phyloP scores from a whole-genome alignment of 2,888 invertebrate species.

The Drosophila tanythrix region DNA sequence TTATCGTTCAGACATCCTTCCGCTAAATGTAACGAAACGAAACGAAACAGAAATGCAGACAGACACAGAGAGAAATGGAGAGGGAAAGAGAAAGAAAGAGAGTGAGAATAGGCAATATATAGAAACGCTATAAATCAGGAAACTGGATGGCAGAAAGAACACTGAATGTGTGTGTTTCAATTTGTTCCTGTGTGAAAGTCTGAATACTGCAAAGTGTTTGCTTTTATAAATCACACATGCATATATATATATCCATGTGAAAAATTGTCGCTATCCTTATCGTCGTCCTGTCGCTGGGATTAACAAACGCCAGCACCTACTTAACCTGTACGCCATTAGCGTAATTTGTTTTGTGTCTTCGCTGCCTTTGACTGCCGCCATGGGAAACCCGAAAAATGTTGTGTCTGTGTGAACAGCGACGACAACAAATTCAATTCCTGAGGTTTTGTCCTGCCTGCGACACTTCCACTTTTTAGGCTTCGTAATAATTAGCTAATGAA shows the following conservation, averaged over 20 bases:
- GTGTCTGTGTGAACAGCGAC: neutral
- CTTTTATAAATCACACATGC: constrained; percentile 53
- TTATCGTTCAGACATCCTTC: constrained; percentile 71
- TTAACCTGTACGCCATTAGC: constrained; percentile 74
- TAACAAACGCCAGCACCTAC: constrained; percentile 64
- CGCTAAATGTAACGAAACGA: constrained; percentile 31
- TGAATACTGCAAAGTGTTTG: constrained; percentile 44
- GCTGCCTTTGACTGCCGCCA: neutral
- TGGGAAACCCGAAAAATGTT: constrained; percentile 64
- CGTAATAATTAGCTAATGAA: constrained; percentile 63
- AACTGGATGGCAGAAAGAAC: constrained; percentile 19
- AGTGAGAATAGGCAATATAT: constrained; percentile 8
- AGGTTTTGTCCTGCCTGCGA: constrained; percentile 43
- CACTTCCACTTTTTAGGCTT: constrained; percentile 48
- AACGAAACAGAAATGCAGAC: constrained; percentile 21
- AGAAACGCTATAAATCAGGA: constrained; percentile 63
- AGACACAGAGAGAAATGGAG: neutral
- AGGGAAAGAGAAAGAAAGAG: constrained; percentile 24
- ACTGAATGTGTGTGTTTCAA: constrained; percentile 30
- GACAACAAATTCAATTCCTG: constrained; percentile 63
- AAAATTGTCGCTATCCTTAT: constrained; percentile 27
- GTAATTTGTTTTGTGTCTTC: constrained; percentile 70
- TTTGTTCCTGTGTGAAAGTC: constrained; percentile 36
- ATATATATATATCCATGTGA: neutral
- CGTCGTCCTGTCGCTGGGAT: constrained; percentile 49